These are phyloP conservation scores for Pycnonotus jocosus DNA, from an alignment of 2,113 vertebrate genomes.

Conservation along the genomic window DNA sequence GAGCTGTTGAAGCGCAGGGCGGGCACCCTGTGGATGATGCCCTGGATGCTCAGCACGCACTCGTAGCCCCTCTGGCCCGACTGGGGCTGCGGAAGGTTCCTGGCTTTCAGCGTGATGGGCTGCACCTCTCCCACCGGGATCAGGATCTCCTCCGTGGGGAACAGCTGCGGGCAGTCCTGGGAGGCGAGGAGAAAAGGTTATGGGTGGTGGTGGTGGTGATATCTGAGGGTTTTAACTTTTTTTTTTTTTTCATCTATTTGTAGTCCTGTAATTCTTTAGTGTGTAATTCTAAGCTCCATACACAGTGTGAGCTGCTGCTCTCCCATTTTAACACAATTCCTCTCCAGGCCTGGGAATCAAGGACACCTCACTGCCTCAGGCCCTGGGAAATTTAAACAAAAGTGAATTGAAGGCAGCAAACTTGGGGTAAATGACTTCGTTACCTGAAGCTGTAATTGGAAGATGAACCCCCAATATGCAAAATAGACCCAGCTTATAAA, in stretches of 20 bases:
- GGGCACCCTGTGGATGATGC: constrained; percentile 85
- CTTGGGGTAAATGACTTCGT: background rate
- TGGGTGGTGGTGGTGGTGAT: background rate
- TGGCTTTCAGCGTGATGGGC: constrained; percentile 92
- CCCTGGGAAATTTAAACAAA: background rate
- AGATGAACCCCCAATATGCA: background rate
- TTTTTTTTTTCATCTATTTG: no score
- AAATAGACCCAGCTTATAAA: background rate
- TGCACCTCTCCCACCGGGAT: constrained; percentile 96
- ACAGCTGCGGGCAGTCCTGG: constrained; percentile 96
- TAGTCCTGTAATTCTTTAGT: background rate
- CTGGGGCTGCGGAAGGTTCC: constrained; percentile 95
- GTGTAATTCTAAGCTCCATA: fast-evolving
- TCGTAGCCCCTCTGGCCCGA: constrained; percentile 96
- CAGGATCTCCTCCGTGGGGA: constrained; percentile 91
- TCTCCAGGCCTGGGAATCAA: background rate
- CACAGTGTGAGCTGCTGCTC: no score
- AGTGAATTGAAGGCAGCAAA: background rate
- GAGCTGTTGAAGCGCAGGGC: constrained; percentile 99
- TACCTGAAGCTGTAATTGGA: no score
- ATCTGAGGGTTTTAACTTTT: background rate
- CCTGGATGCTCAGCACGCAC: constrained; percentile 92
- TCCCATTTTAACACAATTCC: background rate
- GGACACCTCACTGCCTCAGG: background rate
- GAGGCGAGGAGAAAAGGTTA: background rate